Conservation (phyloP, 2,113 vertebrate species). For the Chloebia gouldiae region DNA sequence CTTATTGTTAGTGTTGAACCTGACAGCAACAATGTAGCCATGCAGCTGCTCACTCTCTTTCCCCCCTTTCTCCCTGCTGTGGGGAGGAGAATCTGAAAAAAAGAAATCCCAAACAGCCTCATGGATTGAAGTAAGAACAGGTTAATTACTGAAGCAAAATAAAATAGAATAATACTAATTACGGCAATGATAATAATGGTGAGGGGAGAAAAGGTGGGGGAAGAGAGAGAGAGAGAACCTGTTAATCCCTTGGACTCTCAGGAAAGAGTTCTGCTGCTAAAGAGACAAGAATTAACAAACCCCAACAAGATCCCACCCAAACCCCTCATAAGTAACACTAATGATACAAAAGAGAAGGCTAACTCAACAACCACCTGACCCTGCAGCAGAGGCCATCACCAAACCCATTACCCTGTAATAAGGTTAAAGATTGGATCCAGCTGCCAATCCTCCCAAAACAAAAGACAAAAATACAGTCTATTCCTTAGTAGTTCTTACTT, state of each 20-base stretch:
- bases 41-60: fast-evolving
- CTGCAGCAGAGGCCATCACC: neutral
- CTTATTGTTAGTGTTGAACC: neutral
- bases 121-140: neutral
- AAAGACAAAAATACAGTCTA: neutral
- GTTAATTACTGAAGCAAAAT: neutral
- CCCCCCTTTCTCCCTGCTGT: neutral
- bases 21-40: neutral
- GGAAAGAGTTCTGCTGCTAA: neutral
- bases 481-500: neutral
- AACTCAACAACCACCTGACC: neutral
- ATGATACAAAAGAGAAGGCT: neutral
- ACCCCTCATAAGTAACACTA: neutral
- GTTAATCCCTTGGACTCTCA: neutral
- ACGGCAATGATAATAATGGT: neutral
- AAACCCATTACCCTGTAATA: neutral
- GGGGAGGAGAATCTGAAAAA: neutral
- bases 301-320: neutral
- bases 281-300: neutral
- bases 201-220: neutral
- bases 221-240: neutral
- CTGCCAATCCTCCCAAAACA: neutral
- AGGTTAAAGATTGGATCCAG: neutral
- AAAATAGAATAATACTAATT: neutral
- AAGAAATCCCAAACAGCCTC: no score